A percentile compares a stretch with the other conserved stretches of the same genome.
Evolutionary conservation across 1,140 invertebrate genomes (phyloP).

Genomic region (Caerostris extrusa): DNA sequence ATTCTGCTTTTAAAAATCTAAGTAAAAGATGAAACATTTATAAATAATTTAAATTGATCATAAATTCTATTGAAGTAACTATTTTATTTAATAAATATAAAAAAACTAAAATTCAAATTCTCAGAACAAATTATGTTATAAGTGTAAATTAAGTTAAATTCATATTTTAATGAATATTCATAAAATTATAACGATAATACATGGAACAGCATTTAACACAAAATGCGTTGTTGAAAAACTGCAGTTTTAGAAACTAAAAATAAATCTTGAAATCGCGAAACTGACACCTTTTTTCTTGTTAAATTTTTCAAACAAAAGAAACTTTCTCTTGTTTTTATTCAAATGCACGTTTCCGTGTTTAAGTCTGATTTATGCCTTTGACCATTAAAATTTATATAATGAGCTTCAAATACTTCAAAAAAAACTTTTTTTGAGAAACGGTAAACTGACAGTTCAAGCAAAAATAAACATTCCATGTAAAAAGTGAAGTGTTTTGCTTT

Average conservation of each 20-base stretch:
- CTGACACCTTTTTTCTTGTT: background rate
- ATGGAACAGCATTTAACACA: background rate
- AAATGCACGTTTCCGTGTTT: constrained; percentile 3
- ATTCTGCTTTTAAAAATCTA: too few species aligned
- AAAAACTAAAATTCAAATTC: too few species aligned
- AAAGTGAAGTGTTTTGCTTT: background rate
- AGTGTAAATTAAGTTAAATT: too few species aligned
- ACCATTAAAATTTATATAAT: constrained; percentile 14
- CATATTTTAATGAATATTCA: background rate
- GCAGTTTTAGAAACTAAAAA: background rate
- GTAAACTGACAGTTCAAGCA: background rate
- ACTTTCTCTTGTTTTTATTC: background rate
- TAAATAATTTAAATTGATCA: too few species aligned
- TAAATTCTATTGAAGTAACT: too few species aligned
- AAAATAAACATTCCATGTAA: background rate
- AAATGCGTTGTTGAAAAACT: background rate
- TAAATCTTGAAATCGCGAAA: background rate
- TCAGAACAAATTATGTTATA: too few species aligned
- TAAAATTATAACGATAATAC: background rate
- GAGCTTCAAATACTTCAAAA: constrained; percentile 8
- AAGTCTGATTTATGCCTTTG: background rate
- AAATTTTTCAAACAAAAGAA: background rate
- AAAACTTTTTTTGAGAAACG: background rate
- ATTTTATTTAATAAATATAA: too few species aligned
- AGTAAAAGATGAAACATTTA: too few species aligned